phyloP scores from a whole-genome alignment of 2,888 invertebrate species.

The Cerastis rubricosa region DNA sequence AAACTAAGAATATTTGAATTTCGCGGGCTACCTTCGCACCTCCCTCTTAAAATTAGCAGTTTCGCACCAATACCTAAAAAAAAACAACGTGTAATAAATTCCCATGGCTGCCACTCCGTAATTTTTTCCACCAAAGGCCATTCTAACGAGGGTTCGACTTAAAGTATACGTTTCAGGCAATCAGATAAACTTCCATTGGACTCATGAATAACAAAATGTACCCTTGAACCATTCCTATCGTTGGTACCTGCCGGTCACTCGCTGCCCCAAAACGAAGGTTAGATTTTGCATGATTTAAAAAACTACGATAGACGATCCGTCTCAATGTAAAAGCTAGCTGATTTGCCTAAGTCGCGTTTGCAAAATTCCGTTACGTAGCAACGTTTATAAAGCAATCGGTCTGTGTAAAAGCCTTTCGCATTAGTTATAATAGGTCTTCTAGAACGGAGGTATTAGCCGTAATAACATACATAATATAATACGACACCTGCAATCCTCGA shows the following conservation, averaged over 20 bases:
- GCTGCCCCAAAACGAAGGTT: constrained; percentile 77
- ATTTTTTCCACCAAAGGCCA: constrained; percentile 25
- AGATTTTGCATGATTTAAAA: constrained; percentile 63
- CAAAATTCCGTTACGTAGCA: constrained; percentile 21
- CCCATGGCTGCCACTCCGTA: background rate
- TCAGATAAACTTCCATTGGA: constrained; percentile 82
- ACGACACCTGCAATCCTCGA: background rate
- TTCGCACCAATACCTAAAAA: background rate
- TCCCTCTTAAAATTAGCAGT: background rate
- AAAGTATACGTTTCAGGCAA: constrained; percentile 70
- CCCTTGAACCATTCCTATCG: constrained; percentile 82
- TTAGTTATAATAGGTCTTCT: constrained; percentile 22
- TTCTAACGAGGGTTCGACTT: constrained; percentile 64
- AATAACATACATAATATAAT: background rate
- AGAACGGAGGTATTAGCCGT: background rate
- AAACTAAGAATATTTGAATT: no score
- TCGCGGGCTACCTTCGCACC: no score
- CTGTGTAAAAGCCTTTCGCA: constrained; percentile 22
- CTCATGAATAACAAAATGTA: constrained; percentile 83
- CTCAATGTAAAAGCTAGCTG: constrained; percentile 5
- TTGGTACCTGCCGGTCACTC: constrained; percentile 65
- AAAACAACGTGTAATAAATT: constrained; percentile 2
- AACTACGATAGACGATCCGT: constrained; percentile 7
- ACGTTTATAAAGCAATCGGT: constrained; percentile 42
- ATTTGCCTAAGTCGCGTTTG: constrained; percentile 22